Conservation (phyloP, 2,888 invertebrate species). For the Ectropis crepuscularia region DNA sequence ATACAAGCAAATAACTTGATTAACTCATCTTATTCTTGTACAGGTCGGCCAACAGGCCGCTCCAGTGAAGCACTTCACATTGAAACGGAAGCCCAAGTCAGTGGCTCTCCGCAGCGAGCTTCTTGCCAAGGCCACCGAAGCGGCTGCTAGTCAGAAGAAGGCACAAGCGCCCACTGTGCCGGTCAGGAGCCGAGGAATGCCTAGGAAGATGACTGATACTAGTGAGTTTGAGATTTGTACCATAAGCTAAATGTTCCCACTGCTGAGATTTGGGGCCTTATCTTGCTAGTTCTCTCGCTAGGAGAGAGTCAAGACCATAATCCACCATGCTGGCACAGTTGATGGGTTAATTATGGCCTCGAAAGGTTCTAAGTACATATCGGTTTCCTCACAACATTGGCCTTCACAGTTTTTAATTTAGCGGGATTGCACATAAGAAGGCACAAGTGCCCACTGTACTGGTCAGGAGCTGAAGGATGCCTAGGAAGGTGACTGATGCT, state of each 20-base stretch:
- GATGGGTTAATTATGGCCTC: too few relatives aligned
- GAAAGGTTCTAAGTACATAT: too few relatives aligned
- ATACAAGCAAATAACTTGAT: neutral
- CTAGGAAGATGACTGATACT: conserved; percentile 98
- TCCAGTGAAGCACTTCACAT: conserved; percentile 95
- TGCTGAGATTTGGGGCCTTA: too few relatives aligned
- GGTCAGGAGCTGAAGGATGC: conserved; percentile 91
- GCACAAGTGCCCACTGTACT: conserved; percentile 95
- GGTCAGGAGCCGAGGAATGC: conserved; percentile 91
- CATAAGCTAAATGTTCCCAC: too few relatives aligned
- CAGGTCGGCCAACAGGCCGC: conserved; percentile 92
- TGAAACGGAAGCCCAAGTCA: conserved; percentile 97
- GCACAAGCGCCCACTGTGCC: conserved; percentile 95
- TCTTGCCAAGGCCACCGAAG: conserved; percentile 95
- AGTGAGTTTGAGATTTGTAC: conserved; percentile 82
- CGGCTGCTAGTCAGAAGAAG: conserved; percentile 94
- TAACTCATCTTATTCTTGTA: neutral
- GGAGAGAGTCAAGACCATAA: too few relatives aligned
- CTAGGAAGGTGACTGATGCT: conserved; percentile 98
- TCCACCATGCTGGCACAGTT: too few relatives aligned
- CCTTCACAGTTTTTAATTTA: too few relatives aligned
- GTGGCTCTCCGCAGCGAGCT: conserved; percentile 95
- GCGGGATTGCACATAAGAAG: too few relatives aligned
- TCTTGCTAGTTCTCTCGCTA: too few relatives aligned
- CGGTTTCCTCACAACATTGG: too few relatives aligned